These are phyloP conservation scores for Hassar affinis DNA, from an alignment of 2,113 vertebrate genomes.

Conservation along the genomic window DNA sequence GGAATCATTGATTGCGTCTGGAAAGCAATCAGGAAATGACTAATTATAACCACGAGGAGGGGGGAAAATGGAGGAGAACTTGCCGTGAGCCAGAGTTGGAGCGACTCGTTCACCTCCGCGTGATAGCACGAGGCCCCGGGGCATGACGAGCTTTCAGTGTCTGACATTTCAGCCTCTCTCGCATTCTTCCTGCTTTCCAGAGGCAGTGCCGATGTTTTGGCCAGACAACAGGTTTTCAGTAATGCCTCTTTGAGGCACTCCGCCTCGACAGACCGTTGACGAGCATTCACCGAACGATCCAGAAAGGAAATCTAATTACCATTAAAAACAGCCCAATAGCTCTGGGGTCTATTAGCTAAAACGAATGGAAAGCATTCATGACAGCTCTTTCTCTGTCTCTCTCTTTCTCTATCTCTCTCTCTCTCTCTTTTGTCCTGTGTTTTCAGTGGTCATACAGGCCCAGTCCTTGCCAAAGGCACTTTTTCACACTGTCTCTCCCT, in stretches of 20 bases:
- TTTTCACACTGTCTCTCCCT: slow-evolving; percentile 48
- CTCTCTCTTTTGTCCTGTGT: slow-evolving; percentile 30
- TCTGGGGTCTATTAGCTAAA: slow-evolving; percentile 63
- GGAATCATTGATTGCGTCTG: slow-evolving; percentile 36
- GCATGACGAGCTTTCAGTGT: slow-evolving; percentile 12
- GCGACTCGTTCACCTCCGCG: not conserved
- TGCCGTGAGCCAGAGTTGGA: slow-evolving; percentile 4
- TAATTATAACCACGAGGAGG: slow-evolving; percentile 23
- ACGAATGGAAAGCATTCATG: slow-evolving; percentile 53
- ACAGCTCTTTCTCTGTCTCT: slow-evolving; percentile 27
- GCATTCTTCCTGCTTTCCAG: slow-evolving; percentile 19
- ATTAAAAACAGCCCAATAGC: slow-evolving; percentile 61
- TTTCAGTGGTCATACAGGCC: slow-evolving; percentile 42
- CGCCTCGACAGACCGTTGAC: slow-evolving; percentile 65
- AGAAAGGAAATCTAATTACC: slow-evolving; percentile 69
- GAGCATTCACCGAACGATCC: slow-evolving; percentile 58
- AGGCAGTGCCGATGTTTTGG: slow-evolving; percentile 45
- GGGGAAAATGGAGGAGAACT: slow-evolving; percentile 2
- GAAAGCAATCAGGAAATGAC: slow-evolving; percentile 45
- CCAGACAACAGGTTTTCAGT: slow-evolving; percentile 59
- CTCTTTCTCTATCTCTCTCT: slow-evolving; percentile 18
- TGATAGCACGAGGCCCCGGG: slow-evolving; percentile 21
- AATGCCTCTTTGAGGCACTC: slow-evolving; percentile 57
- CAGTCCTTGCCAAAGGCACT: slow-evolving; percentile 47
- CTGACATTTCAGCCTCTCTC: slow-evolving; percentile 28